A percentile compares a stretch with the other conserved stretches of the same genome.
Evolutionary conservation across 2,797 vertebrate species (phyloP).

Genomic region (Tokudaia muenninki): DNA sequence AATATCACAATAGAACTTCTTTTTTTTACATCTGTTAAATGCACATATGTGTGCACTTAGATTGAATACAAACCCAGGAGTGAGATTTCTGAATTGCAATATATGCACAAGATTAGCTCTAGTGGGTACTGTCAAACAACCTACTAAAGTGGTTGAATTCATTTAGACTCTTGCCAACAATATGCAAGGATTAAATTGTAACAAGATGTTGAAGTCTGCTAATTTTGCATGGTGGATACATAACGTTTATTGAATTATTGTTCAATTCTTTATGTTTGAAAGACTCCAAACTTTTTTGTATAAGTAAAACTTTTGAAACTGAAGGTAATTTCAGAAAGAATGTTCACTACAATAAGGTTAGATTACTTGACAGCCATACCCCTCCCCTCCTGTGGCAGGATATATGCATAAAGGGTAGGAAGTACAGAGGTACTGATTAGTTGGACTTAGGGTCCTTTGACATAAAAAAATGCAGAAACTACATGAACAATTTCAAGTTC

Average conservation of each 20-base stretch:
- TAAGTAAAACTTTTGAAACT: neutral
- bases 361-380: neutral
- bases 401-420: neutral
- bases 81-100: too few relatives aligned
- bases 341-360: neutral
- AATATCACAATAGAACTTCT: neutral
- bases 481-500: neutral
- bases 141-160: neutral
- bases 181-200: neutral
- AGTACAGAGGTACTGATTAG: neutral
- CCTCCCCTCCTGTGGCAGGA: neutral
- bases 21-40: neutral
- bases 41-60: neutral
- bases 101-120: neutral
- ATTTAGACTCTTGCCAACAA: neutral
- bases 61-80: neutral
- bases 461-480: neutral
- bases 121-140: neutral
- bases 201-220: constrained; percentile 17
- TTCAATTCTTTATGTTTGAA: neutral
- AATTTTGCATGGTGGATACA: neutral
- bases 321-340: constrained; percentile 18
- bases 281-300: neutral
- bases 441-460: neutral
- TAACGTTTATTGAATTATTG: constrained; percentile 5